Conservation (phyloP, 2,888 invertebrate genomes). For the Heliconius cydno region DNA sequence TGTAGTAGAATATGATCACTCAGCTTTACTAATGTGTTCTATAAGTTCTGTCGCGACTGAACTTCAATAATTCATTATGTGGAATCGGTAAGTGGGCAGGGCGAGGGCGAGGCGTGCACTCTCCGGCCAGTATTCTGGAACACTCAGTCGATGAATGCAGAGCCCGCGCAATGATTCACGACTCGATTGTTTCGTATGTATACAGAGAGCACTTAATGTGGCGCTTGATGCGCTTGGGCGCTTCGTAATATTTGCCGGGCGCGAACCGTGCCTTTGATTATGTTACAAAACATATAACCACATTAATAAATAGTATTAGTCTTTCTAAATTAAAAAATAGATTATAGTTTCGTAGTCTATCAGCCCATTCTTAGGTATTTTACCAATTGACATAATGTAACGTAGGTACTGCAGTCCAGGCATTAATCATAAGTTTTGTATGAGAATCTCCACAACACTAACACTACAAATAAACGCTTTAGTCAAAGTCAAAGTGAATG, state of each 20-base stretch:
- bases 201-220: conserved; percentile 53
- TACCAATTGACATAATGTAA: neutral
- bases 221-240: conserved; percentile 43
- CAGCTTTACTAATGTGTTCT: conserved; percentile 69
- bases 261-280: conserved; percentile 34
- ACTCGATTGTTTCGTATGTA: conserved; percentile 57
- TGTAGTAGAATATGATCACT: conserved; percentile 76
- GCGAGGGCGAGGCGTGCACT: conserved; percentile 20
- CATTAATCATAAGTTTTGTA: neutral
- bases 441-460: too few species aligned
- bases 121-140: conserved; percentile 40
- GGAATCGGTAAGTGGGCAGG: conserved; percentile 59
- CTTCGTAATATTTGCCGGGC: conserved; percentile 36
- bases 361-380: neutral
- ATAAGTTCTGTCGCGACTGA: conserved; percentile 67
- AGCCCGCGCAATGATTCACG: conserved; percentile 57
- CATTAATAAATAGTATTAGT: neutral
- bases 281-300: conserved; percentile 26
- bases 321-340: too few species aligned
- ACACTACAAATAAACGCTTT: too few species aligned
- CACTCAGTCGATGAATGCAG: conserved; percentile 42
- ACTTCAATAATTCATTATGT: conserved; percentile 67
- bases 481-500: too few species aligned
- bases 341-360: neutral
- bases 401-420: neutral